phyloP scores from a whole-genome alignment of 2,888 invertebrate species.

The Flexamia atlantica region DNA sequence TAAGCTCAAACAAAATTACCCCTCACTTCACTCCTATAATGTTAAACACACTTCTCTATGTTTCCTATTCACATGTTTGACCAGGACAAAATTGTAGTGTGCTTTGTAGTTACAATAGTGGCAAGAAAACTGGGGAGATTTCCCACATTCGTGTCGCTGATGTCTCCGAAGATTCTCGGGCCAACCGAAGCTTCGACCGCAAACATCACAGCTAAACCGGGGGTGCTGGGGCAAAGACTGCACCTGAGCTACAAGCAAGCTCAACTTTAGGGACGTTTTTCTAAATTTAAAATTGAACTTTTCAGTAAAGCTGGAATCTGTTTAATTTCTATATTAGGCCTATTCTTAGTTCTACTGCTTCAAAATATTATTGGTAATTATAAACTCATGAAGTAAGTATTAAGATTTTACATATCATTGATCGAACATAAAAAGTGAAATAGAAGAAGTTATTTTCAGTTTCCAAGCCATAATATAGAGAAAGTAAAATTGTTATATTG shows the following conservation, averaged over 20 bases:
- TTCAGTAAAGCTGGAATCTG: too few relatives aligned
- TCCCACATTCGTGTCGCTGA: constrained; percentile 79
- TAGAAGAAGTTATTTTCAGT: too few relatives aligned
- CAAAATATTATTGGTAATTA: too few relatives aligned
- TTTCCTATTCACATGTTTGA: constrained; percentile 41
- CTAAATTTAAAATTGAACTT: background rate
- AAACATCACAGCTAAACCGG: constrained; percentile 36
- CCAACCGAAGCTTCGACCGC: constrained; percentile 49
- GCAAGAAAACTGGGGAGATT: constrained; percentile 78
- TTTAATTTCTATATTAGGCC: too few relatives aligned
- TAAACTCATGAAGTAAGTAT: too few relatives aligned
- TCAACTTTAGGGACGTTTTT: background rate
- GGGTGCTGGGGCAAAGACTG: background rate
- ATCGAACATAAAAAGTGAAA: too few relatives aligned
- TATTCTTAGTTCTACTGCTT: too few relatives aligned
- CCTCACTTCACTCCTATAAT: too few relatives aligned
- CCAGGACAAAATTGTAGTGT: constrained; percentile 74
- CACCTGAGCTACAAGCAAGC: background rate
- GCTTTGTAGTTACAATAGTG: constrained; percentile 77
- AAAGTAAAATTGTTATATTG: too few relatives aligned
- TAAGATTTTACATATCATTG: too few relatives aligned
- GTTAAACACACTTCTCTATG: constrained; percentile 25
- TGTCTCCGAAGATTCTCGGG: constrained; percentile 73
- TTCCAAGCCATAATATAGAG: too few relatives aligned
- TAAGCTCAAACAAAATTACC: too few relatives aligned